Base-by-base conservation (phyloP, 2,797 vertebrate species). In the Thamnophis elegans region DNA sequence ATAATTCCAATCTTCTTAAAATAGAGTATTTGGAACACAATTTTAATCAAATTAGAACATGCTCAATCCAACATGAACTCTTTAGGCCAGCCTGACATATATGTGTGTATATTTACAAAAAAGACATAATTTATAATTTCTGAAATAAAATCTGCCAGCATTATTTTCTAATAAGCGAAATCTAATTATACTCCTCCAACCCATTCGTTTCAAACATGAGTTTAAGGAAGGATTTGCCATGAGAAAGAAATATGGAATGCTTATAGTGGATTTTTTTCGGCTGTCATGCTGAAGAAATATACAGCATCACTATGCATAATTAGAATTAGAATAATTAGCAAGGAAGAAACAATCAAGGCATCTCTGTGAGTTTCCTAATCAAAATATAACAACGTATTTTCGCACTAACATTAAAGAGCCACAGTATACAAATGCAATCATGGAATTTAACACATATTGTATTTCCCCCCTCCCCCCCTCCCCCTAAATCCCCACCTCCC, bases 1-100 rank as follows among this genome's bases (percentile, higher is more conserved):
- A 3, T 93, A 95, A 96, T 28, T 92, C 22, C 13, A 68, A 54
- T 55, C 51, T 73, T 73, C 65, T 73, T 36, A 25, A 26, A 87
- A n/a, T 55, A 54, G 26, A 87, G 20, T 89, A 36, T n/a, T 91
- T 91, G 85, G 89, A 87, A 26, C 53, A 88, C 56, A 55, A 22
- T 89, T 89, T 93, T 91, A 47, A 62, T 90, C 8, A 20, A 58
- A 28, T 73, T 13, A 2, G 25, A 89, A 32, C 25, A 26, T 32
- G 51, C 32, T 88, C 88, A 90, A 87, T 36, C 22, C 87, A 1
- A 59, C 91, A 32, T 51, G 68, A 92, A 73, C 55, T 14, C 11
- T 42, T 92, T n/a, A 18, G 10, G 16, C 28, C 87, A 60, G 5
- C 14, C 14, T 60, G 42, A 8, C 53, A 32, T 78, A 82, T 47